Percentiles rank a stretch among this genome's conserved stretches.
These are phyloP conservation scores for Hippopotamyrus pictus DNA, from an alignment of 2,797 vertebrate species.

Conservation along the genomic window DNA sequence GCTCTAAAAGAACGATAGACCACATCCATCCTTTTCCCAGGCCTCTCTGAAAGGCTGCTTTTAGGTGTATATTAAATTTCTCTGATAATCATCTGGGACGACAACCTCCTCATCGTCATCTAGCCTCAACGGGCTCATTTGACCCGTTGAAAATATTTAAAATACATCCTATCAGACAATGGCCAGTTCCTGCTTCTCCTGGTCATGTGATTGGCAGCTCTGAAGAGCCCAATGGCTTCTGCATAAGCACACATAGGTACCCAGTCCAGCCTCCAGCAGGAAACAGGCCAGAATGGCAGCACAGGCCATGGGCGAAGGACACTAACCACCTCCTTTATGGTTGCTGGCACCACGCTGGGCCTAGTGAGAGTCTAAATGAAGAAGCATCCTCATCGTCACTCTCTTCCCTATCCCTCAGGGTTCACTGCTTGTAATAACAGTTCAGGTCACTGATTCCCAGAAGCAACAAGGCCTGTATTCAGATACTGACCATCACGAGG, in stretches of 20 bases:
- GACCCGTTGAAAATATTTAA: background rate
- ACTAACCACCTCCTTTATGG: background rate
- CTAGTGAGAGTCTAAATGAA: conserved; percentile 9
- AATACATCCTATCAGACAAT: background rate
- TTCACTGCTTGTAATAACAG: conserved; percentile 10
- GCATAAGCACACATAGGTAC: background rate
- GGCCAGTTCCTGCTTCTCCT: background rate
- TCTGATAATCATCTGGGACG: background rate
- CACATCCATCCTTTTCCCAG: background rate
- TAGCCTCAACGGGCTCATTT: background rate
- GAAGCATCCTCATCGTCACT: background rate
- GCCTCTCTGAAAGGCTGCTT: background rate
- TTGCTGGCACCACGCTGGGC: background rate
- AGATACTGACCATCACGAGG: background rate
- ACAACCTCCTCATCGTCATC: background rate
- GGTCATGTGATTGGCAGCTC: background rate
- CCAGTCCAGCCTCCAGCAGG: background rate
- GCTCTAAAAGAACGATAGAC: background rate
- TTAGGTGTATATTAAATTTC: background rate
- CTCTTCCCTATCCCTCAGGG: background rate
- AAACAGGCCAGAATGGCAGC: background rate
- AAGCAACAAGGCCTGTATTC: background rate
- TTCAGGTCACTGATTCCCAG: conserved; percentile 9
- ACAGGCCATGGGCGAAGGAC: background rate
- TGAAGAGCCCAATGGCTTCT: background rate